phyloP scores from a whole-genome alignment of 1,140 invertebrate genomes.

The Mamestra configurata region DNA sequence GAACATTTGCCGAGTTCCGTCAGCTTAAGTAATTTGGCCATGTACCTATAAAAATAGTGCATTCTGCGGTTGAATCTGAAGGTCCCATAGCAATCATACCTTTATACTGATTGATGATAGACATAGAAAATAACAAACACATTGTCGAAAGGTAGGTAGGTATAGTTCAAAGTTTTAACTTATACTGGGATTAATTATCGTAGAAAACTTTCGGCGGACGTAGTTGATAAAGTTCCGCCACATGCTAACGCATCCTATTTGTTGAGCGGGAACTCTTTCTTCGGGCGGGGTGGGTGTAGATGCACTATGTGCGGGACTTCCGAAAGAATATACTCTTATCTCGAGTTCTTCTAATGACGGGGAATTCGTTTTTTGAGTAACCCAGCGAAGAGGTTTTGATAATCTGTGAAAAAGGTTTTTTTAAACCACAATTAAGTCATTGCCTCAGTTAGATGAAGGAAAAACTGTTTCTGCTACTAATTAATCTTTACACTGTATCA shows the following conservation, averaged over 20 bases:
- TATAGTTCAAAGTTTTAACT: neutral
- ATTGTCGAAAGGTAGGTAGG: no score
- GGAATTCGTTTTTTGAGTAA: conserved; percentile 76
- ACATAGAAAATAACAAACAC: no score
- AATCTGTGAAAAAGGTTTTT: conserved; percentile 59
- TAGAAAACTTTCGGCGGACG: conserved; percentile 13
- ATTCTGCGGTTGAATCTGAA: no score
- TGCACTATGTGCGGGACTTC: conserved; percentile 58
- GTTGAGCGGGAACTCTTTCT: conserved; percentile 59
- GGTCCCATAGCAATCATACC: no score
- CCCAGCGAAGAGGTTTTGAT: conserved; percentile 81
- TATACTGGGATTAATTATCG: conserved; percentile 13
- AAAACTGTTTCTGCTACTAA: no score
- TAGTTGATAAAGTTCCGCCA: conserved; percentile 48
- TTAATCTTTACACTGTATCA: no score
- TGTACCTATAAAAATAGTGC: no score
- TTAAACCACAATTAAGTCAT: no score
- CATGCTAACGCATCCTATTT: conserved; percentile 60
- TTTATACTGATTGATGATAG: no score
- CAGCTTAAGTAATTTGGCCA: no score
- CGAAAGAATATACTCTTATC: conserved; percentile 76
- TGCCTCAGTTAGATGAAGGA: no score
- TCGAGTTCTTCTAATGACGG: conserved; percentile 78
- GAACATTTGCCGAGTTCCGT: no score
- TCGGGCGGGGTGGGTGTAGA: conserved; percentile 53